Conservation (phyloP, 2,113 vertebrate species). For the Chunga burmeisteri region DNA sequence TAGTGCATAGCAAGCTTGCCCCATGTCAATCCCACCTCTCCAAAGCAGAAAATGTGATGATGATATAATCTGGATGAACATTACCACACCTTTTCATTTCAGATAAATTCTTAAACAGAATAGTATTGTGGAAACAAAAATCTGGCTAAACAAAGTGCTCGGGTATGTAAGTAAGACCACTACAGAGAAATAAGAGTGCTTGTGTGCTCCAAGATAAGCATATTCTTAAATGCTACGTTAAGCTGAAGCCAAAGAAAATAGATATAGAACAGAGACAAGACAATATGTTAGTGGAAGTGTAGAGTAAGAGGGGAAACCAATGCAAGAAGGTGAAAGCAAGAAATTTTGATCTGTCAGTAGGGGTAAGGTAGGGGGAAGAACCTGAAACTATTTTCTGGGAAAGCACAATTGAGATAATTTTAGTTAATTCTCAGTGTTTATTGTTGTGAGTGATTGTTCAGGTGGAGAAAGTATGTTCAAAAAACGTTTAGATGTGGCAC, state of each 20-base stretch:
- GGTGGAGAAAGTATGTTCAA: no score
- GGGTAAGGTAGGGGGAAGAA: neutral
- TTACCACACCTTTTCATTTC: neutral
- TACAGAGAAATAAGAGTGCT: neutral
- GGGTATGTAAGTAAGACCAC: neutral
- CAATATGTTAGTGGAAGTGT: neutral
- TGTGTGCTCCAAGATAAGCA: neutral
- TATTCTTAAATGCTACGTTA: neutral
- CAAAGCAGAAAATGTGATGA: neutral
- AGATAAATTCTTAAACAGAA: neutral
- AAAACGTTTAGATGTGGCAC: no score
- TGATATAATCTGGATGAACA: neutral
- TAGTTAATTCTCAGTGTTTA: neutral
- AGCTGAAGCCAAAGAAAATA: conserved; percentile 22
- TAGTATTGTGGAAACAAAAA: neutral
- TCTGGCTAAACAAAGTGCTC: neutral
- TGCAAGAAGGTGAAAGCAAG: neutral
- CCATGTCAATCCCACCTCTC: neutral
- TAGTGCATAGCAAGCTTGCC: neutral
- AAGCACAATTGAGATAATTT: neutral
- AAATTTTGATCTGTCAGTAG: neutral
- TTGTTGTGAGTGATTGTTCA: neutral
- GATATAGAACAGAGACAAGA: neutral
- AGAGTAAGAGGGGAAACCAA: neutral
- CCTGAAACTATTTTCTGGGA: neutral